phyloP scores from a whole-genome alignment of 2,888 invertebrate genomes.

The Dasypogon diadema region DNA sequence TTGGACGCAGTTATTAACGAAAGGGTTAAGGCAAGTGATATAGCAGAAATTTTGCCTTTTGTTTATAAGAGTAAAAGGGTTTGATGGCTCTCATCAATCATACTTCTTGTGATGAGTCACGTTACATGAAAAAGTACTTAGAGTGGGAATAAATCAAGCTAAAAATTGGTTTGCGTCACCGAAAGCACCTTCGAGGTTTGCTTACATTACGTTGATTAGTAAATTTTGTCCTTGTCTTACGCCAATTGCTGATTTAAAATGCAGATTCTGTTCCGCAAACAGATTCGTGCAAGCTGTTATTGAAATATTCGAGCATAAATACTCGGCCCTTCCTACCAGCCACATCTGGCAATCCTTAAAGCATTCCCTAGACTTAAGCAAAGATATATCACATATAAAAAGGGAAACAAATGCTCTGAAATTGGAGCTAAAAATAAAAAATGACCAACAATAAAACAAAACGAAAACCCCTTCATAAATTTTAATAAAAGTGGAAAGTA shows the following conservation, averaged over 20 bases:
- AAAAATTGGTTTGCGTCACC: background rate
- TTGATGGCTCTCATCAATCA: constrained; percentile 48
- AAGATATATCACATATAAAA: constrained; percentile 39
- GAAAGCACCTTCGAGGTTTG: background rate
- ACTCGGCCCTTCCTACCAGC: background rate
- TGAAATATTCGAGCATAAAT: constrained; percentile 12
- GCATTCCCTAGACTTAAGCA: constrained; percentile 17
- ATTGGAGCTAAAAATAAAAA: constrained; percentile 48
- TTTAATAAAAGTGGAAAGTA: constrained; percentile 51
- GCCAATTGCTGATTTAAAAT: no score
- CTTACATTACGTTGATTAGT: no score
- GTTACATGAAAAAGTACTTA: constrained; percentile 33
- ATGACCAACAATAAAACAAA: constrained; percentile 45
- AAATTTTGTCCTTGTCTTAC: no score
- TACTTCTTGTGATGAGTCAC: constrained; percentile 38
- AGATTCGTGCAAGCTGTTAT: no score
- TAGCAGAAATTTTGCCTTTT: constrained; percentile 29
- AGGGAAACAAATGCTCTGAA: constrained; percentile 34
- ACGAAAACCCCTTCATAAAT: constrained; percentile 52
- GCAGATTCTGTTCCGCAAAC: no score
- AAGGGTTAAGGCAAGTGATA: constrained; percentile 8
- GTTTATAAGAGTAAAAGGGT: constrained; percentile 45
- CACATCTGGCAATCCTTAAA: background rate
- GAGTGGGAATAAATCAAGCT: background rate
- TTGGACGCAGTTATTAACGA: background rate